Evolutionary conservation across 2,797 vertebrate genomes (phyloP).

Genomic region (Okamejei kenojei): DNA sequence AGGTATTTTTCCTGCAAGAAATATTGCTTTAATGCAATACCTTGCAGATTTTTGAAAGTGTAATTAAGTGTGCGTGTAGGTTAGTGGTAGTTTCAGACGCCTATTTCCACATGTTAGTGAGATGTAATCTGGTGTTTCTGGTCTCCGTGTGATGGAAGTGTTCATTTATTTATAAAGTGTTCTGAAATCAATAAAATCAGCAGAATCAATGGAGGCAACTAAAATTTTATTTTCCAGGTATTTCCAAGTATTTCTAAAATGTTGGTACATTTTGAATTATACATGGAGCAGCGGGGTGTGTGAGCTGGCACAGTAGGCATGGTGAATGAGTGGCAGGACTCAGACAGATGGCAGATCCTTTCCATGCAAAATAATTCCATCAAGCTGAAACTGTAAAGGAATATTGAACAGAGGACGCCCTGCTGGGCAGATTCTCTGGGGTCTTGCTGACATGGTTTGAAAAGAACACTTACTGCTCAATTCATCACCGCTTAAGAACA

Average conservation of each 20-base stretch:
- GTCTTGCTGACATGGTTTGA: conserved; percentile 40
- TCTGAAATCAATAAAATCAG: neutral
- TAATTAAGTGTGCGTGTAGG: too few relatives aligned
- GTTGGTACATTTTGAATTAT: neutral
- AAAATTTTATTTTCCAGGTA: neutral
- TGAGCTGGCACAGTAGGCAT: conserved; percentile 14
- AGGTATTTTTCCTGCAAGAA: too few relatives aligned
- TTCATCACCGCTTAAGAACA: conserved; percentile 48
- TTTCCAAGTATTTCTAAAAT: neutral
- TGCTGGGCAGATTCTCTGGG: conserved; percentile 47
- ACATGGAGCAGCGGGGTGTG: neutral
- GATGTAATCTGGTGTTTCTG: neutral
- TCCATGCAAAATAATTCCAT: conserved; percentile 11
- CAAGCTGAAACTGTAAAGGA: conserved; percentile 36
- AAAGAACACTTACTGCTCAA: conserved; percentile 48
- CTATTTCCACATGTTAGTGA: neutral
- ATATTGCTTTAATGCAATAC: too few relatives aligned
- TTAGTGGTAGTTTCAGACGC: neutral
- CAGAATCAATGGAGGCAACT: neutral
- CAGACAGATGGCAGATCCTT: neutral
- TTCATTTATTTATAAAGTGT: neutral
- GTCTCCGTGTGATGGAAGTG: neutral
- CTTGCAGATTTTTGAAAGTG: too few relatives aligned
- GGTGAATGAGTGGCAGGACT: neutral
- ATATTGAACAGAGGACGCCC: neutral